phyloP scores from a whole-genome alignment of 2,797 vertebrate genomes.

The Tiaroga cobitis region DNA sequence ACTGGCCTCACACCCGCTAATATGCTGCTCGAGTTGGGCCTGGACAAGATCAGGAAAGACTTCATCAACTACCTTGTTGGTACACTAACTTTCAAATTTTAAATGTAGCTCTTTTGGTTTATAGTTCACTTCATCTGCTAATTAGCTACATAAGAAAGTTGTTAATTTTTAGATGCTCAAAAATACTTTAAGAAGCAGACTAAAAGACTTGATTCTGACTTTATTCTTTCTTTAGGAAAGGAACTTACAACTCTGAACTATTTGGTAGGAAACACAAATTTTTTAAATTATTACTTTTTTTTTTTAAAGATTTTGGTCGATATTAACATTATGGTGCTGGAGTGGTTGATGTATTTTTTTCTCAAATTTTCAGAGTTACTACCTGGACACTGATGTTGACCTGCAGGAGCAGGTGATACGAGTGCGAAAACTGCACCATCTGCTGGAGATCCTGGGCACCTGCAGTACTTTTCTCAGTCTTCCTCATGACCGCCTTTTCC shows the following conservation, averaged over 20 bases:
- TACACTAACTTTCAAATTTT: neutral
- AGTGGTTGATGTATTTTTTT: conserved; percentile 30
- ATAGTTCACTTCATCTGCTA: neutral
- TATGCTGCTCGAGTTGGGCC: conserved; percentile 93
- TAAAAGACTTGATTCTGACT: neutral
- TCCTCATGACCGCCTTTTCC: conserved; percentile 89
- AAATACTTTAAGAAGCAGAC: neutral
- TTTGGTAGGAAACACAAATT: conserved; percentile 81
- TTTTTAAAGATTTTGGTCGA: neutral
- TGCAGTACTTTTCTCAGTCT: conserved; percentile 87
- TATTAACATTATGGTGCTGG: neutral
- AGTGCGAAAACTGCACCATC: conserved; percentile 92
- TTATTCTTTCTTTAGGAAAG: conserved; percentile 76
- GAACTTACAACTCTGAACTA: conserved; percentile 90
- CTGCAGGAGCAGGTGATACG: conserved; percentile 89
- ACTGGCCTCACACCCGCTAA: conserved; percentile 82
- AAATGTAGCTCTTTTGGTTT: neutral
- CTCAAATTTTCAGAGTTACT: conserved; percentile 82
- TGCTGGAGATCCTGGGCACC: conserved; percentile 90
- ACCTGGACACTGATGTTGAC: conserved; percentile 84
- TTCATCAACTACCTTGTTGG: conserved; percentile 89
- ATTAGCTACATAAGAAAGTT: neutral
- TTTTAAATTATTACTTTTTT: neutral
- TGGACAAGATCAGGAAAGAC: conserved; percentile 97
- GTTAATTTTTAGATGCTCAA: neutral